Percentiles rank a stretch among this genome's conserved stretches.
Evolutionary conservation across 2,888 invertebrate genomes (phyloP).

Genomic region (Agonopterix subpropinquella): DNA sequence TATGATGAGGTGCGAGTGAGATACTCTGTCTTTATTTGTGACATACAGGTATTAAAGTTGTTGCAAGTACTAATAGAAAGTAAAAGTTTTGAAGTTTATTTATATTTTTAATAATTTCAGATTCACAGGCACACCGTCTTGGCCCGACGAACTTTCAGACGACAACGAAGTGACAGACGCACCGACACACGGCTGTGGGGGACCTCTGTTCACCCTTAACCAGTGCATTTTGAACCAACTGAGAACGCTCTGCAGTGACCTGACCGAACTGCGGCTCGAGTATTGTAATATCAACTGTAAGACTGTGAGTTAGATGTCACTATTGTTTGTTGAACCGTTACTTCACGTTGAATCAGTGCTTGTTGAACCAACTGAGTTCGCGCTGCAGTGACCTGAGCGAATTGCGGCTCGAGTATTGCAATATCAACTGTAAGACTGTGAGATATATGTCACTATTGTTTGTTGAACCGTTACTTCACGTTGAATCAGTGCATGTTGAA

Average conservation of each 20-base stretch:
- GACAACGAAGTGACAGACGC: conserved; percentile 11
- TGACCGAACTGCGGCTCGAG: conserved; percentile 62
- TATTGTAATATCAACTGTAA: conserved; percentile 68
- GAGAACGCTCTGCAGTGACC: conserved; percentile 36
- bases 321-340: no score
- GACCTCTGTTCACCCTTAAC: conserved; percentile 43
- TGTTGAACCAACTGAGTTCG: no score
- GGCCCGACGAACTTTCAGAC: conserved; percentile 13
- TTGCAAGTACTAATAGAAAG: no score
- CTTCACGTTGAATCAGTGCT: conserved; percentile 13
- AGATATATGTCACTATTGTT: no score
- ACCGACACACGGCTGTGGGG: conserved; percentile 16
- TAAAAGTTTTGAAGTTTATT: background rate
- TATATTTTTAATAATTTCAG: conserved; percentile 10
- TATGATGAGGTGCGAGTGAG: no score
- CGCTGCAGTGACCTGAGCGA: no score
- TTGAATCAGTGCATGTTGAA: conserved; percentile 36
- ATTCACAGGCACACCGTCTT: conserved; percentile 18
- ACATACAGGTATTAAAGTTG: no score
- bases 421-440: no score
- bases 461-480: conserved; percentile 47
- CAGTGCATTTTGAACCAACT: conserved; percentile 37
- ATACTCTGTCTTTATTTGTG: no score
- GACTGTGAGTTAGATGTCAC: conserved; percentile 40
- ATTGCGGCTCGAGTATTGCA: no score